Percentiles rank a stretch among this genome's conserved stretches.
Conservation (phyloP, 2,888 invertebrate species). For the Helobdella robusta region DNA sequence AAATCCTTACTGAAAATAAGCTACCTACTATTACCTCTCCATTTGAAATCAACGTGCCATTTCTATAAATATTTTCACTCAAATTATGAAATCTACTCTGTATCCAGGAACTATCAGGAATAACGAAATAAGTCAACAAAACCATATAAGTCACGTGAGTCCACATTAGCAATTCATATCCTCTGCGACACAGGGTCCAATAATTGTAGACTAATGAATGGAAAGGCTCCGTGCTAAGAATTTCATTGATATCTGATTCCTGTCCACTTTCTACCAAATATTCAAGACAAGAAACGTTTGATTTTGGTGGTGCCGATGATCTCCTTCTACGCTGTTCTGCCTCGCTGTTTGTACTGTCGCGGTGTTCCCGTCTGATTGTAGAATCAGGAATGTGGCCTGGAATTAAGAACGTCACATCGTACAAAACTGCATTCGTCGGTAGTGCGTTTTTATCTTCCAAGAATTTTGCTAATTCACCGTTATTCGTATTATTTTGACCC, state of each 20-base stretch:
- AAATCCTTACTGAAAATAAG: constrained; percentile 12
- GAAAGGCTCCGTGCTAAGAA: constrained; percentile 26
- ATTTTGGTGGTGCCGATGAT: constrained; percentile 2
- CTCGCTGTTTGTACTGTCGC: not conserved
- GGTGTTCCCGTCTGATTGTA: not conserved
- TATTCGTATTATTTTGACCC: constrained; percentile 2
- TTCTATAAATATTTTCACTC: not conserved
- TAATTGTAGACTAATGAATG: constrained; percentile 26
- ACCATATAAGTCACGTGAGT: constrained; percentile 28
- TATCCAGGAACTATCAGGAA: constrained; percentile 21
- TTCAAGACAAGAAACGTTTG: constrained; percentile 21
- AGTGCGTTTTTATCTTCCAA: constrained; percentile 12
- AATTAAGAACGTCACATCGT: constrained; percentile 27
- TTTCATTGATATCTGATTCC: constrained; percentile 13
- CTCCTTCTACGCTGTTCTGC: not conserved
- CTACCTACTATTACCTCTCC: not conserved
- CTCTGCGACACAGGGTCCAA: constrained; percentile 28
- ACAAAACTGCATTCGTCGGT: constrained; percentile 20
- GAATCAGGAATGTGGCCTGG: constrained; percentile 29
- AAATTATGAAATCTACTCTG: constrained; percentile 12
- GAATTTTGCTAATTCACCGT: constrained; percentile 19
- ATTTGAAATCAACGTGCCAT: no score
- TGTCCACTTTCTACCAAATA: constrained; percentile 17
- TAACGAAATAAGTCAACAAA: constrained; percentile 28
- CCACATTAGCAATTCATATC: constrained; percentile 28